A percentile compares a stretch with the other conserved stretches of the same genome.
phyloP scores from a whole-genome alignment of 2,888 invertebrate species.

The Zaprionus obscuricornis region DNA sequence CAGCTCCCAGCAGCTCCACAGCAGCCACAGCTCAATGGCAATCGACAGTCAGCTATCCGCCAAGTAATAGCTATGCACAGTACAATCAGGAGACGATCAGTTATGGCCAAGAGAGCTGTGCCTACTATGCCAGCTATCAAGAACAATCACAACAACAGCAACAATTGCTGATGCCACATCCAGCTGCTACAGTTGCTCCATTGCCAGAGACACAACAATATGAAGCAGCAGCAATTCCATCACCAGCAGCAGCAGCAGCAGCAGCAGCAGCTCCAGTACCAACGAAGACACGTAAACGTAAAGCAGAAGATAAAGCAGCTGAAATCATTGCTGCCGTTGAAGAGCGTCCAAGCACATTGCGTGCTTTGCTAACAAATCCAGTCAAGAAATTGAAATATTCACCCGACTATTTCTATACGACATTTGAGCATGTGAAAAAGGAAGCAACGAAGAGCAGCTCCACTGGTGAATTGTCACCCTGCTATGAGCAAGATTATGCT shows the following conservation, averaged over 20 bases:
- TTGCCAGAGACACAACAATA: slow-evolving; percentile 2
- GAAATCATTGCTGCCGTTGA: slow-evolving; percentile 56
- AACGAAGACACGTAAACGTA: slow-evolving; percentile 59
- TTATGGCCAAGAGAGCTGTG: slow-evolving; percentile 54
- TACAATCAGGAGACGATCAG: slow-evolving; percentile 52
- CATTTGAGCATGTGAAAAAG: slow-evolving; percentile 68
- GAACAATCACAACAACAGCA: slow-evolving; percentile 17
- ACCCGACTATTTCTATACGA: slow-evolving; percentile 81
- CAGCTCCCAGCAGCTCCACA: no score
- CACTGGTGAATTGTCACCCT: slow-evolving; percentile 66
- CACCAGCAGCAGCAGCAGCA: not conserved
- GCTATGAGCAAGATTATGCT: slow-evolving; percentile 65
- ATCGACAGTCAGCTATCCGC: slow-evolving; percentile 44
- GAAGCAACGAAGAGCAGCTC: slow-evolving; percentile 43
- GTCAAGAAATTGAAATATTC: slow-evolving; percentile 81
- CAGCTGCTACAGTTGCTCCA: slow-evolving; percentile 26
- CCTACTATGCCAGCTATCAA: slow-evolving; percentile 50
- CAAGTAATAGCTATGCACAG: slow-evolving; percentile 59
- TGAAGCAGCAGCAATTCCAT: slow-evolving; percentile 1
- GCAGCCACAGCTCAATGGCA: slow-evolving; percentile 31
- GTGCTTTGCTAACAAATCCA: slow-evolving; percentile 85
- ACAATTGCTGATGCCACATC: slow-evolving; percentile 2
- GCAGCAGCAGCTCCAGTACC: slow-evolving; percentile 30
- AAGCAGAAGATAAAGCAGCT: slow-evolving; percentile 52
- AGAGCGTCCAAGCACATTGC: slow-evolving; percentile 84